Base-by-base conservation (phyloP, 2,888 invertebrate genomes). In the Criorhina ranunculi region DNA sequence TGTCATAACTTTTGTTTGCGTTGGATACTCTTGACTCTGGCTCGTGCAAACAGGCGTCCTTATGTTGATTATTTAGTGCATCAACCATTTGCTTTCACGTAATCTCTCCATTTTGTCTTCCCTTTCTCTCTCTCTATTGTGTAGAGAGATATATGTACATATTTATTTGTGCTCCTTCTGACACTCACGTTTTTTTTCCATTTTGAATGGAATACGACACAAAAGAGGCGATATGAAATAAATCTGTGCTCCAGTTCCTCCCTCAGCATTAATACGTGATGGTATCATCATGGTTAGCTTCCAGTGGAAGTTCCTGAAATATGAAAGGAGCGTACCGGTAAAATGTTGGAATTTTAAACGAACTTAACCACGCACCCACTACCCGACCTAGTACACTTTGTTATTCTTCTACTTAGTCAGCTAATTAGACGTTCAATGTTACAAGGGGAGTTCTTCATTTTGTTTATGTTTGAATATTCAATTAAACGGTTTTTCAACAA, bases 211-310 rank as follows among this genome's bases (percentile, higher is more conserved):
- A 53, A 35, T 37, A 31, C 60, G 40, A 5, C 37, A 42, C 9
- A 59, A 29, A 29, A 2, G 9, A 46, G 9, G 11, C 5, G 29
- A 49, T 29, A 8, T 29, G 11, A 42, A 60, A 60, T 44, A 42
- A 42, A 60, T 60, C 60, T 11, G 29, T 42, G 60, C 60, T 60
- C 60, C 60, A 60, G 12, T 60, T 60, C 42, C 42, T 42, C 42
- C 42, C 24, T 44, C 15, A 15, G 24, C 42, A 60, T 60, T 31
- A 60, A 42, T 60, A 31, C 11, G 40, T 29, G 29, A 42, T 31
- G 42, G 15, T 29, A 31, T 42, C 31, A 42, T 29, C 42, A 9
- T 42, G 40, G 29, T 42, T 42, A 29, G 42, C 9, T 29, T 29
- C 40, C n/a, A n/a, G 15, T 42, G 31, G 15, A 60, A 44, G 60